Base-by-base conservation (phyloP, 2,113 vertebrate genomes). In the Mionectes macconnelli region DNA sequence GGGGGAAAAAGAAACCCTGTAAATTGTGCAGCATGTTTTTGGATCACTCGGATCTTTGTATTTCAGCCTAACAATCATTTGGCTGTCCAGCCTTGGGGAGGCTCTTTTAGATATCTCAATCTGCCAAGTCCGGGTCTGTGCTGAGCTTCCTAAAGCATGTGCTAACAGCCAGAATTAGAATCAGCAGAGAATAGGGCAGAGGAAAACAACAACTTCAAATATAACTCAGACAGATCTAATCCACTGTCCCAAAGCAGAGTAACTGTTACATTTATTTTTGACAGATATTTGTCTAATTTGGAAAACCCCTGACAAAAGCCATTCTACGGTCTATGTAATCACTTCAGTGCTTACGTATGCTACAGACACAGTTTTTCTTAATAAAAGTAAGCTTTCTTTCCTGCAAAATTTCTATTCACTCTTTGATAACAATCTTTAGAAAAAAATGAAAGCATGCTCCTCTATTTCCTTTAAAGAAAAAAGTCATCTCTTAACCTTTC, bases 21-120 rank as follows among this genome's bases (percentile, higher is more conserved):
- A 31, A 30, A 14, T 40, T 14, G 13, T 16, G 22, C 31, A 6
- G 0, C 1, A 0, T 50, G 40, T 39, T 73, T 72, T 66, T 44
- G 40, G 24, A 53, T 84, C 76, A 47, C 79, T 55, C 49, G 12
- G 25, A 8, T 42, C 37, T 89, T 42, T 49, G 44, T n/a, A 31
- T 49, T 83, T 60, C n/a, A 17, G 75, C 45, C 37, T 45, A 19
- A 18, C 19, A 40, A 6, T 49, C 4, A 2, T 44, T 57, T 75
- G 24, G 28, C 49, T 85, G 33, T 4, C 55, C 63, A 13, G 49
- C 59, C 78, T 45, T n/a, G 40, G 67, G 15, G 17, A 84, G 18
- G 47, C 66, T 59, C 42, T 57, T 53, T 35, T 10, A 27, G 45
- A 3, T 25, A 14, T 7, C 44, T 62, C 68, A 4, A 4, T 56